Base-by-base conservation (phyloP, 2,888 invertebrate species). In the Archips crataeganus region DNA sequence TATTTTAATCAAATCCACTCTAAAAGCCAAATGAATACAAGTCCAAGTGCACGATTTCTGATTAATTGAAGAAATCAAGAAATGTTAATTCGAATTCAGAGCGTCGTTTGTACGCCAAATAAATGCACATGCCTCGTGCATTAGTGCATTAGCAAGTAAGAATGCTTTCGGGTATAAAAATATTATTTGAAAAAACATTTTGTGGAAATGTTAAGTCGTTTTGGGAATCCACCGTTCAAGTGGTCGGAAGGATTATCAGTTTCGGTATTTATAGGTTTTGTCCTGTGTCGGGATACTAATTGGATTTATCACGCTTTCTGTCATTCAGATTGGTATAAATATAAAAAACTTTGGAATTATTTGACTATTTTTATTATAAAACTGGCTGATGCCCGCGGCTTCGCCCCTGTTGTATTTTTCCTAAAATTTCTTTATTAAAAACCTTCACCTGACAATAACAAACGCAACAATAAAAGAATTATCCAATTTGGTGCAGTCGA, bases 141-240 rank as follows among this genome's bases (percentile, higher is more conserved):
- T 23, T 62, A 66, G 60, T 59, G 68, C 59, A 73, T 69, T 73
- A 69, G 72, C 68, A 11, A 45, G 34, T 51, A 68, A 71, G 71
- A 75, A 71, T 75, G 67, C 51, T 64, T 51, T 65, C 71, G 34
- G 71, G 76, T 78, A 71, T 74, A 77, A 76, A 75, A 75, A 77
- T 70, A 72, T 75, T 76, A 61, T 77, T 70, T 57, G 57, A 75
- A 73, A 75, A 75, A 71, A 73, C 64, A 69, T 64, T 72, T 72
- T 65, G 71, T 3, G 66, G 71, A 66, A 77, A 76, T 74, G 64
- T 76, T 68, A 75, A 77, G 68, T 49, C 64, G 70, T 66, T 70
- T 65, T 32, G 23, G 57, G 45, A 68, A 67, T 47, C 47, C 72
- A 51, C 10, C 8, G 51, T 36, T n/a, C 51, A 36, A 36, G 47